Evolutionary conservation across 2,113 vertebrate species (phyloP).

Genomic region (Furnarius figulus): DNA sequence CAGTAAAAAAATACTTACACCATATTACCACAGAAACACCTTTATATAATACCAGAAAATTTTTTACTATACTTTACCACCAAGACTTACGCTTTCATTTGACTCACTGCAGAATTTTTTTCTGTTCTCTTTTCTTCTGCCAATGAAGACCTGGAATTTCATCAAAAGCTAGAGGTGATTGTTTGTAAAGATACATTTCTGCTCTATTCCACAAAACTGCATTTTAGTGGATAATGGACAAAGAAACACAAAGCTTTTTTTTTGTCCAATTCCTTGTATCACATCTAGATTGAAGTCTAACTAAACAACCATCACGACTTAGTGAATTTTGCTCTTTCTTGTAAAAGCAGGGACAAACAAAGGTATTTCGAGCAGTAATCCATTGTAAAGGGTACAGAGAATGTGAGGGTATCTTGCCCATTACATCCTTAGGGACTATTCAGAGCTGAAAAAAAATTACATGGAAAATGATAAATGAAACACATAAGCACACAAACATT

Average conservation of each 20-base stretch:
- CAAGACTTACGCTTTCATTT: conserved; percentile 79
- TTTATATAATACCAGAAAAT: neutral
- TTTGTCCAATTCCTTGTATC: neutral
- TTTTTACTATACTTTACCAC: neutral
- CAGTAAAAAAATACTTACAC: neutral
- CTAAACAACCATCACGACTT: neutral
- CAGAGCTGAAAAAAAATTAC: neutral
- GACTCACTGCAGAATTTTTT: conserved; percentile 67
- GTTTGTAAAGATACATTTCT: neutral
- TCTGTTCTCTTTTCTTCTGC: conserved; percentile 80
- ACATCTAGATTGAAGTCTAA: neutral
- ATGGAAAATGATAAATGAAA: neutral
- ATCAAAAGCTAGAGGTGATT: neutral
- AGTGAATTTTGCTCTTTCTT: neutral
- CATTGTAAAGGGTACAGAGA: neutral
- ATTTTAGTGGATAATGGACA: neutral
- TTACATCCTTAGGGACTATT: neutral
- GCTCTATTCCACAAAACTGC: neutral
- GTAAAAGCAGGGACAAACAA: neutral
- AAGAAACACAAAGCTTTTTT: neutral
- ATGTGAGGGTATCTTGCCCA: neutral
- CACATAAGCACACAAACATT: neutral
- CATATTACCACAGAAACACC: neutral
- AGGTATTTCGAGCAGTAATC: neutral
- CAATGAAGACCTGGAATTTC: conserved; percentile 77